These are phyloP conservation scores for Chloropsis cyanopogon DNA, from an alignment of 2,113 vertebrate genomes.

Conservation along the genomic window DNA sequence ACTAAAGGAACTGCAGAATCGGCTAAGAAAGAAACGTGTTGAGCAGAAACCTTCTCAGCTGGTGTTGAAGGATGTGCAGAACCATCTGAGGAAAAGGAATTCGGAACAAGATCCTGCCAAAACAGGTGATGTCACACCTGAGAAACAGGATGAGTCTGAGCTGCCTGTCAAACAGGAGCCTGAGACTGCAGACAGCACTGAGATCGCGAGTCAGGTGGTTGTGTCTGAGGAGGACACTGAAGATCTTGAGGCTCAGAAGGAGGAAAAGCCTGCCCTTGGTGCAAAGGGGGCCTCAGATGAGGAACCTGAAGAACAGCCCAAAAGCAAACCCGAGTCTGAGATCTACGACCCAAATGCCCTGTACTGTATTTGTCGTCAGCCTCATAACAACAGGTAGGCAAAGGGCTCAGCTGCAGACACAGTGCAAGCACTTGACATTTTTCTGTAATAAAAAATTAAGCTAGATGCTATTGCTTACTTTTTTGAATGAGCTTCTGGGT, in stretches of 20 bases:
- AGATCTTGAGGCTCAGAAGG: conserved; percentile 31
- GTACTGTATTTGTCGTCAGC: conserved; percentile 89
- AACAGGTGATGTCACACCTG: neutral
- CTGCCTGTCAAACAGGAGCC: conserved; percentile 36
- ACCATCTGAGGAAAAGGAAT: conserved; percentile 60
- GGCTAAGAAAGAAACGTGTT: conserved; percentile 64
- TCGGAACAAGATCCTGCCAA: conserved; percentile 26
- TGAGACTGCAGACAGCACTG: conserved; percentile 54
- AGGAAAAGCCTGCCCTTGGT: conserved; percentile 33
- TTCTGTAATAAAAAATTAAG: neutral
- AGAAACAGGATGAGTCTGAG: conserved; percentile 1
- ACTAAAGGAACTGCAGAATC: conserved; percentile 83
- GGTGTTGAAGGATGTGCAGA: conserved; percentile 75
- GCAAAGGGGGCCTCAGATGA: conserved; percentile 24
- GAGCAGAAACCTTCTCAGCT: conserved; percentile 69
- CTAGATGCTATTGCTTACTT: neutral
- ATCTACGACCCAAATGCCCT: conserved; percentile 79
- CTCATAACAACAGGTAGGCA: conserved; percentile 86
- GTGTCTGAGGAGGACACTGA: conserved; percentile 60
- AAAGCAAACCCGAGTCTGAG: conserved; percentile 73
- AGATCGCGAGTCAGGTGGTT: conserved; percentile 56
- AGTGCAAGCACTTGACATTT: neutral
- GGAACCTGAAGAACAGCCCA: neutral
- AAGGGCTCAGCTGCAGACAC: neutral
- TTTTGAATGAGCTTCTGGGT: neutral